Evolutionary conservation across 1,140 invertebrate species (phyloP), one percentile per base, ranked within the genome.

Genomic region (Spodoptera litura): DNA sequence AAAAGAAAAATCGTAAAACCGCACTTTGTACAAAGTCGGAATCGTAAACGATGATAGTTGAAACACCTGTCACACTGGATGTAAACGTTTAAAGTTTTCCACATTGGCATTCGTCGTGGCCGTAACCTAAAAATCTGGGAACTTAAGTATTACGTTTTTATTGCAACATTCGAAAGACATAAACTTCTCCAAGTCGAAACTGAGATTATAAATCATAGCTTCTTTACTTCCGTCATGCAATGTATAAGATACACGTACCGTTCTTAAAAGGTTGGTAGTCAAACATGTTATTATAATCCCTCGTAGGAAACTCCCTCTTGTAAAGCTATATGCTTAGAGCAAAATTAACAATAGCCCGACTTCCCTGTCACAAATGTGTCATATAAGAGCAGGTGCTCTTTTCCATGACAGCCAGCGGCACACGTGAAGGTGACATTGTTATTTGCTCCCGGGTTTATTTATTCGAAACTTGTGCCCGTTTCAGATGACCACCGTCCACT

Each of bases 401-500:
- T 90, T 85, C 79, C 75, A 71, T 91, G 88, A 90, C 88, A 87
- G 83, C 53, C 53, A 78, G 61, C 78, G 78, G 79, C 78, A 72
- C 90, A 87, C 85, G 78, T 87, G 88, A 86, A 86, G 87, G 81
- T 87, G 89, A 89, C 87, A 84, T 81, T 66, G 81, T 91, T 92
- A 90, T 94, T 92, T 87, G 87, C 85, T 82, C 74, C 80, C 72
- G 82, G 85, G 87, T 90, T 93, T 93, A 94, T 93, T 93, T 94
- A 93, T 94, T 92, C 89, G 90, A 88, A 91, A 90, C 86, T 89
- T 90, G 86, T 74, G 85, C 85, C 86, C 87, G 87, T 87, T 93
- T 90, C 89, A 88, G 90, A 92, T 93, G 90, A 91, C 90, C 90
- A 91, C 87, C 84, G 88, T 91, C 91, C 92, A 88, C 88, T 93